Evolutionary conservation across 64 coral and sea anemone species (phyloP).

Genomic region (Catalaphyllia jardinei): DNA sequence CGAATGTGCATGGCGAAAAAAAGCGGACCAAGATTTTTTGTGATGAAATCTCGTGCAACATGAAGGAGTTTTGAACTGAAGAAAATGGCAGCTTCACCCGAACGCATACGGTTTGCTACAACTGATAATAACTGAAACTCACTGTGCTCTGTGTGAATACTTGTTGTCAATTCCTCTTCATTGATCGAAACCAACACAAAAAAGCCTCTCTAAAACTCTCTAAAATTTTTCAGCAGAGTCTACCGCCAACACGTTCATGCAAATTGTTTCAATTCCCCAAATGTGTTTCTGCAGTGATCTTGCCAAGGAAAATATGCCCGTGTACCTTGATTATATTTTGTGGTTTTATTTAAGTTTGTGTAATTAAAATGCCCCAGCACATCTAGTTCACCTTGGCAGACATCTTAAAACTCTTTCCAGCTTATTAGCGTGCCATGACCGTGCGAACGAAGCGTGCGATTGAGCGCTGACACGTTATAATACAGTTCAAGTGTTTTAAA

Average conservation of each 20-base stretch:
- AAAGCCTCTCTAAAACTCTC: neutral
- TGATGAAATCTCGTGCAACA: slow-evolving; percentile 72
- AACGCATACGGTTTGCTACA: slow-evolving; percentile 37
- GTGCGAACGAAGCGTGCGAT: no score
- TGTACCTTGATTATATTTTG: neutral
- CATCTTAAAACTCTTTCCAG: no score
- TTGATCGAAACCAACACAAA: neutral
- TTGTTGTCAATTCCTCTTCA: slow-evolving; percentile 49
- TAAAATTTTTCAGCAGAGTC: slow-evolving; percentile 62
- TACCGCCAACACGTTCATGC: slow-evolving; percentile 41
- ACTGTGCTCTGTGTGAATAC: slow-evolving; percentile 57
- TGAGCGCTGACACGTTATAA: no score
- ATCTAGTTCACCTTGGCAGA: slow-evolving; percentile 70
- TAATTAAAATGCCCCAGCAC: slow-evolving; percentile 85
- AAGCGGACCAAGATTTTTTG: slow-evolving; percentile 32
- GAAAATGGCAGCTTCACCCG: slow-evolving; percentile 27
- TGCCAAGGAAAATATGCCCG: neutral
- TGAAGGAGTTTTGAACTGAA: slow-evolving; percentile 70
- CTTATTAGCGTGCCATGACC: slow-evolving; percentile 75
- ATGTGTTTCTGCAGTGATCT: neutral
- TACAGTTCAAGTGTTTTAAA: slow-evolving; percentile 64
- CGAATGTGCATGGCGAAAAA: slow-evolving; percentile 81
- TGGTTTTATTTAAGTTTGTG: neutral
- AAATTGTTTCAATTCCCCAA: neutral
- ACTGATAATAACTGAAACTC: slow-evolving; percentile 45